Percentiles rank a stretch among this genome's conserved stretches.
These are phyloP conservation scores for Megastigmus dorsalis DNA, from an alignment of 2,888 invertebrate species.

Conservation along the genomic window DNA sequence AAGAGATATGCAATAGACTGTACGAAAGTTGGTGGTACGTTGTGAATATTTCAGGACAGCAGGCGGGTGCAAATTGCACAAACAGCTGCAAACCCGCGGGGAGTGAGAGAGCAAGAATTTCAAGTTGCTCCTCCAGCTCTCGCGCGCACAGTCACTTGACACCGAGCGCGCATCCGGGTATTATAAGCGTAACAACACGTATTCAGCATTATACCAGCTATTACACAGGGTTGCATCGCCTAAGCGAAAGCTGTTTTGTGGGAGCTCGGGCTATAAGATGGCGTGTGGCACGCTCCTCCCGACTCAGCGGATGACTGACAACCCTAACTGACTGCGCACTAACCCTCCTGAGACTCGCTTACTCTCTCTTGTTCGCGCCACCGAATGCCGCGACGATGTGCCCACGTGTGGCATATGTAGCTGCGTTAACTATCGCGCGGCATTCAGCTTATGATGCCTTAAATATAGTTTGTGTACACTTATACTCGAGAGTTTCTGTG, in stretches of 20 bases:
- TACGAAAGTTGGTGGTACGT: background rate
- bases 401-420: no score
- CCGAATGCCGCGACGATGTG: no score
- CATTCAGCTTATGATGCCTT: no score
- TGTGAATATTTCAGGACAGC: background rate
- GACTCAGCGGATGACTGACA: conserved; percentile 25
- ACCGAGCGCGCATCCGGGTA: no score
- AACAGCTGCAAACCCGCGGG: no score
- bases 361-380: no score
- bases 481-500: no score
- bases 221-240: background rate
- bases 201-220: conserved; percentile 15
- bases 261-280: conserved; percentile 1
- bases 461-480: no score
- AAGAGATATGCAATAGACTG: no score
- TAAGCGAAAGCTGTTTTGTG: conserved; percentile 9
- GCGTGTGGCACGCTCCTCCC: conserved; percentile 14
- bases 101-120: background rate
- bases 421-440: no score
- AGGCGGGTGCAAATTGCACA: no score
- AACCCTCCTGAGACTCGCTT: conserved; percentile 20
- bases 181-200: conserved; percentile 21
- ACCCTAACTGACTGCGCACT: conserved; percentile 25
- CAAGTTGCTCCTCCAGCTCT: background rate
- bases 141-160: background rate